Base-by-base conservation (phyloP, 2,797 vertebrate genomes). In the Centropyge bicolor region DNA sequence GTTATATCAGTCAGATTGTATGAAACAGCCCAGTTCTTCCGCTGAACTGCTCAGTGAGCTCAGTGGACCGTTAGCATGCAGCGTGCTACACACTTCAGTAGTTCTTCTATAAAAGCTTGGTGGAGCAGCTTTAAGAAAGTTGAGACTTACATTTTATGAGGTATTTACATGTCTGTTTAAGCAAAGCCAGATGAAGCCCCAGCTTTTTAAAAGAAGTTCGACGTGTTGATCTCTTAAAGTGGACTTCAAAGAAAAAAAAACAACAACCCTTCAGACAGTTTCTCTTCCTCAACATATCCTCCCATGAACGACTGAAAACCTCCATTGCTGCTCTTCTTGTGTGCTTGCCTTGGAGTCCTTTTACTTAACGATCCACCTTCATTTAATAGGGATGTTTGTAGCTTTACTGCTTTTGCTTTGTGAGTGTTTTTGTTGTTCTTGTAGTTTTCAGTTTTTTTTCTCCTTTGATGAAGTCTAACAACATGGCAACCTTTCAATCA, bases 231-330 rank as follows among this genome's bases (percentile, higher is more conserved):
- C 4, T 35, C 6, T 49, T 54, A 3, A 61, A 68, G 38, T 73
- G 17, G 5, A 65, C 20, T 76, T 61, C 5, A 54, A 68, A 36
- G 20, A 12, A 24, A 6, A 38, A 49, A 27, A 27, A 7, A n/a
- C 24, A 7, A 36, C 9, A 57, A 54, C 16, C 24, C 17, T 20
- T 56, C 52, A 80, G 49, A 64, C 5, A 76, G 71, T 86, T 90
- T 78, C 82, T 86, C 80, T 82, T 87, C 69, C 64, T 51, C 35
- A 56, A 60, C 56, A 41, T 4, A 12, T 52, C 19, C 14, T 59
- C 59, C 38, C 4, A 11, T 8, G 24, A 19, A 27, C 5, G 1
- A 20, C 2, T 45, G 3, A 31, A 36, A 38, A 45, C 8, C 36
- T 9, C 5, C 41, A 17, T 35, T 60, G 0, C 4, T 22, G 12